These are phyloP conservation scores for Merluccius polli DNA, from an alignment of 2,797 vertebrate genomes.

Conservation along the genomic window DNA sequence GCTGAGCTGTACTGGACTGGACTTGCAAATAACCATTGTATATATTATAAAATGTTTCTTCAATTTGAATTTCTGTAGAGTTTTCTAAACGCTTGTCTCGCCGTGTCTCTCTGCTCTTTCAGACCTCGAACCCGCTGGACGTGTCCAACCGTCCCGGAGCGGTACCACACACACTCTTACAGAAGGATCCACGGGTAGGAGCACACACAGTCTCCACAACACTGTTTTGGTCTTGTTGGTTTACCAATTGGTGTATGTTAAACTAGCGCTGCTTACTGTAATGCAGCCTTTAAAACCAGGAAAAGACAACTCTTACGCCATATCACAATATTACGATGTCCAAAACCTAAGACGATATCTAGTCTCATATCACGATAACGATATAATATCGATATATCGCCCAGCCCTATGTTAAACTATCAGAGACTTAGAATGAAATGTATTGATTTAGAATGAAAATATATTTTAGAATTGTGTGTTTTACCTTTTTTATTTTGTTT, in stretches of 20 bases:
- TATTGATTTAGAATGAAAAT: too few species aligned
- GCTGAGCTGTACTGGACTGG: background rate
- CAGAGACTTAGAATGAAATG: too few species aligned
- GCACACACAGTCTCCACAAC: background rate
- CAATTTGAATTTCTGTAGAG: background rate
- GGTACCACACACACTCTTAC: conserved; percentile 91
- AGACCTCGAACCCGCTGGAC: conserved; percentile 96
- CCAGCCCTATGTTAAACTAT: too few species aligned
- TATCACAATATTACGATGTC: too few species aligned
- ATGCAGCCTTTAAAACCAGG: too few species aligned
- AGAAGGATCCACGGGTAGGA: conserved; percentile 96
- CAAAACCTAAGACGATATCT: too few species aligned
- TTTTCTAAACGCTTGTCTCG: conserved; percentile 9
- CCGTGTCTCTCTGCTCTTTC: conserved; percentile 23
- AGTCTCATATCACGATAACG: too few species aligned
- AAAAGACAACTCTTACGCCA: too few species aligned
- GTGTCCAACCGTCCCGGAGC: conserved; percentile 89
- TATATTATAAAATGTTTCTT: background rate
- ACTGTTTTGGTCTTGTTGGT: too few species aligned
- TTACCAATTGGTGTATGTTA: background rate
- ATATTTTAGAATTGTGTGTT: background rate
- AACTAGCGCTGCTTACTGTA: too few species aligned
- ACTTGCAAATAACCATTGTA: background rate
- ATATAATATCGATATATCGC: too few species aligned
- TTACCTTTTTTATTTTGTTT: too few species aligned